Conservation (phyloP, 2,113 vertebrate species). For the Muntiacus reevesi region DNA sequence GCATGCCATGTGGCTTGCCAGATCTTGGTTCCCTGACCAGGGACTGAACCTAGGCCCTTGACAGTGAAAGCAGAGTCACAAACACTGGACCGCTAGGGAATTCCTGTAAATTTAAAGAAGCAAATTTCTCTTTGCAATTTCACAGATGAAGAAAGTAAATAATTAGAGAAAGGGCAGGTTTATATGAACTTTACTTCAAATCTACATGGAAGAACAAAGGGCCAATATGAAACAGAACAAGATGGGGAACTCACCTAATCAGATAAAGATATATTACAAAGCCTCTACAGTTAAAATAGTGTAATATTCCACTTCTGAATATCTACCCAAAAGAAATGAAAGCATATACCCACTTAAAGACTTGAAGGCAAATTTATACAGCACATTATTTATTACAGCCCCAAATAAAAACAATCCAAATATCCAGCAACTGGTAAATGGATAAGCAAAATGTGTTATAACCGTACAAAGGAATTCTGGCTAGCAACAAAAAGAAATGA, state of each 20-base stretch:
- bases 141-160: not conserved
- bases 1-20: not conserved
- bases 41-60: not conserved
- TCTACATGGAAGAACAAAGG: not conserved
- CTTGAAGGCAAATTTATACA: not conserved
- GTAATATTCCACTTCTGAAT: not conserved
- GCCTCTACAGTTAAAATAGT: not conserved
- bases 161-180: not conserved
- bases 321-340: not conserved
- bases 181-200: not conserved
- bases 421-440: not conserved
- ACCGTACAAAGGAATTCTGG: not conserved
- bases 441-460: not conserved
- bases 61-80: not conserved
- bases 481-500: not conserved
- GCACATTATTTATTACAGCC: not conserved
- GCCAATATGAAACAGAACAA: not conserved
- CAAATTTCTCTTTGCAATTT: not conserved
- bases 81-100: not conserved
- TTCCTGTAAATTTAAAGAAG: not conserved
- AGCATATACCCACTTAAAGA: not conserved
- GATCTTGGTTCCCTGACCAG: not conserved
- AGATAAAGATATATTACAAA: not conserved
- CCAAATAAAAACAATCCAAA: conserved; percentile 17
- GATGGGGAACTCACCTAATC: not conserved